Evolutionary conservation across 2,797 vertebrate species (phyloP).

Genomic region (Sebastes kiyomatsui): DNA sequence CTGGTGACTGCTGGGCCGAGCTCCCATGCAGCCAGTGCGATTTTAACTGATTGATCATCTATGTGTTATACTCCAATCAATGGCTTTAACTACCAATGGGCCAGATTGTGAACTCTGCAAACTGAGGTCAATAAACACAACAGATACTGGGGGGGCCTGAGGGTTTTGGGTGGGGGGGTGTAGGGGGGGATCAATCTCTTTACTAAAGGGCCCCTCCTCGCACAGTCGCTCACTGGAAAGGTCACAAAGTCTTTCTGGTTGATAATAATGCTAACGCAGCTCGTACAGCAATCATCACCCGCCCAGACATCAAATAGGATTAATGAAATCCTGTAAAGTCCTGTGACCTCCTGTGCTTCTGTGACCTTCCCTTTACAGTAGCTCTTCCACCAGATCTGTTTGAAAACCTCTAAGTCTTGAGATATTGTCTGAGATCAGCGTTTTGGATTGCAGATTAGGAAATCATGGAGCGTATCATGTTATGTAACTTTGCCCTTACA

Average conservation of each 20-base stretch:
- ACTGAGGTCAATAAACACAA: conserved; percentile 68
- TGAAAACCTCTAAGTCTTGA: conserved; percentile 10
- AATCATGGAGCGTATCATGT: background rate
- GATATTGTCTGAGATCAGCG: conserved; percentile 18
- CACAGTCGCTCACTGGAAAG: conserved; percentile 61
- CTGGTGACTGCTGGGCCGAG: conserved; percentile 35
- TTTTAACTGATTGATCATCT: conserved; percentile 73
- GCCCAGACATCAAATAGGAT: conserved; percentile 49
- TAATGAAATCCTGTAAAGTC: conserved; percentile 55
- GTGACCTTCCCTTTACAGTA: conserved; percentile 28
- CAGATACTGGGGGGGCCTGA: conserved; percentile 33
- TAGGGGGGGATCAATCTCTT: conserved; percentile 50
- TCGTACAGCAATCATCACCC: conserved; percentile 41
- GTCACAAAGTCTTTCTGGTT: conserved; percentile 58
- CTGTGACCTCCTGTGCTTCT: conserved; percentile 7
- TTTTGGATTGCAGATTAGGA: conserved; percentile 26
- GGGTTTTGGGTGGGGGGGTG: background rate
- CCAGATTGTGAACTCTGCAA: conserved; percentile 70
- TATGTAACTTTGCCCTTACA: conserved; percentile 20
- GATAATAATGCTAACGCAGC: conserved; percentile 57
- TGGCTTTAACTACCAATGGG: conserved; percentile 65
- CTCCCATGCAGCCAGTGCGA: conserved; percentile 37
- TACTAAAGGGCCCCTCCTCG: conserved; percentile 38
- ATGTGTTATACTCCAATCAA: conserved; percentile 70
- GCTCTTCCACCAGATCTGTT: background rate